Conservation (phyloP, 2,888 invertebrate species). For the Rhimphoctona megacephalus region DNA sequence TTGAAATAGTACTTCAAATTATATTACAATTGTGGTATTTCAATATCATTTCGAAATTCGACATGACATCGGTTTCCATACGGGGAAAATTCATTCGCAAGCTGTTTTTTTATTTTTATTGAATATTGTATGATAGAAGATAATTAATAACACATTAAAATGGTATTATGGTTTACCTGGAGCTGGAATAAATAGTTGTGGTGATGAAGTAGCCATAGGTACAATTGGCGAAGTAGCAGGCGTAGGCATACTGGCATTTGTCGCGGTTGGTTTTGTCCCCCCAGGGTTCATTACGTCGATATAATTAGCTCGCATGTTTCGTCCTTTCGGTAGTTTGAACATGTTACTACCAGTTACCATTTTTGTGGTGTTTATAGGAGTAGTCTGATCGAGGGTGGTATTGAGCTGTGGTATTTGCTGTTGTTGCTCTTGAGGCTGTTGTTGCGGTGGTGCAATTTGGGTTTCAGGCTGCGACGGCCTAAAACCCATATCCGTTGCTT, state of each 20-base stretch:
- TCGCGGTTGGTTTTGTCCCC: slow-evolving; percentile 84
- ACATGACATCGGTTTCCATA: too few relatives aligned
- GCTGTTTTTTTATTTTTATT: too few relatives aligned
- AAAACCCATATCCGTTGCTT: slow-evolving; percentile 87
- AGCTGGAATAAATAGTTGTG: slow-evolving; percentile 87
- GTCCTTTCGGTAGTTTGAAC: slow-evolving; percentile 92
- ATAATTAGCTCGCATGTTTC: slow-evolving; percentile 90
- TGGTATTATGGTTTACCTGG: slow-evolving; percentile 80
- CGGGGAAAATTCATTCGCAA: too few relatives aligned
- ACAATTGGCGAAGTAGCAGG: slow-evolving; percentile 84
- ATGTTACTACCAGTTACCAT: slow-evolving; percentile 87
- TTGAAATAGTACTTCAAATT: too few relatives aligned
- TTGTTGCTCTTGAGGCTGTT: slow-evolving; percentile 72
- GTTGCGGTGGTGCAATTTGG: slow-evolving; percentile 81
- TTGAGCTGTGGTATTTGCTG: slow-evolving; percentile 55
- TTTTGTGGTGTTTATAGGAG: slow-evolving; percentile 74
- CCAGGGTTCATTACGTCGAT: slow-evolving; percentile 95
- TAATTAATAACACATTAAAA: neutral
- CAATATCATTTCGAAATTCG: too few relatives aligned
- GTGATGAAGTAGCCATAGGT: slow-evolving; percentile 84
- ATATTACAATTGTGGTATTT: too few relatives aligned
- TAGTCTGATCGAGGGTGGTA: slow-evolving; percentile 51
- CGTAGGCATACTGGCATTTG: slow-evolving; percentile 80
- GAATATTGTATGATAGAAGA: too few relatives aligned
- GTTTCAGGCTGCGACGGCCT: slow-evolving; percentile 68